These are phyloP conservation scores for Bellardia pandia DNA, from an alignment of 2,888 invertebrate genomes.

Conservation along the genomic window DNA sequence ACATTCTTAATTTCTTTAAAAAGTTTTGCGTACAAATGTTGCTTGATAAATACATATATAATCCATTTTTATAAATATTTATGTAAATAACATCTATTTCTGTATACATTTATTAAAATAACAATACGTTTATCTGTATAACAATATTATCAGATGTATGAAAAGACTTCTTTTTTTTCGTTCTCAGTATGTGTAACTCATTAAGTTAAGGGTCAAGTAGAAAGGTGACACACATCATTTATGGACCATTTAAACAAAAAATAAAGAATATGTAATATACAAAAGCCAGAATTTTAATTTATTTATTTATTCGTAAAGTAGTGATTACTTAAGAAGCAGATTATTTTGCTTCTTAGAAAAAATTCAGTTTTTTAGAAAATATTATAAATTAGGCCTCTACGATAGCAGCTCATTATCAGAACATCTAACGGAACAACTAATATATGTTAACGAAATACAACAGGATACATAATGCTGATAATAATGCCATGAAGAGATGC, in stretches of 20 bases:
- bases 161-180: background rate
- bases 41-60: background rate
- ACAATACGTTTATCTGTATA: background rate
- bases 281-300: background rate
- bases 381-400: too few relatives aligned
- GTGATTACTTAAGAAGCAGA: too few relatives aligned
- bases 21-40: background rate
- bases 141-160: background rate
- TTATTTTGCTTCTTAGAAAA: too few relatives aligned
- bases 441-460: too few relatives aligned
- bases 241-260: background rate
- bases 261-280: background rate
- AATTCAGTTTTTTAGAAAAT: too few relatives aligned
- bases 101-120: background rate
- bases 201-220: conserved; percentile 40
- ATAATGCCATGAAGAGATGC: too few relatives aligned
- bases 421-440: too few relatives aligned
- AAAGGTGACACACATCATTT: conserved; percentile 41
- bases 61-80: too few relatives aligned
- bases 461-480: too few relatives aligned
- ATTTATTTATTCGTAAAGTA: background rate
- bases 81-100: too few relatives aligned
- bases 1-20: background rate
- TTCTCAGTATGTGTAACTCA: background rate
- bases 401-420: too few relatives aligned